Evolutionary conservation across 2,888 invertebrate genomes (phyloP), one percentile per base, ranked within the genome.

Genomic region (Steinernema hermaphroditum): DNA sequence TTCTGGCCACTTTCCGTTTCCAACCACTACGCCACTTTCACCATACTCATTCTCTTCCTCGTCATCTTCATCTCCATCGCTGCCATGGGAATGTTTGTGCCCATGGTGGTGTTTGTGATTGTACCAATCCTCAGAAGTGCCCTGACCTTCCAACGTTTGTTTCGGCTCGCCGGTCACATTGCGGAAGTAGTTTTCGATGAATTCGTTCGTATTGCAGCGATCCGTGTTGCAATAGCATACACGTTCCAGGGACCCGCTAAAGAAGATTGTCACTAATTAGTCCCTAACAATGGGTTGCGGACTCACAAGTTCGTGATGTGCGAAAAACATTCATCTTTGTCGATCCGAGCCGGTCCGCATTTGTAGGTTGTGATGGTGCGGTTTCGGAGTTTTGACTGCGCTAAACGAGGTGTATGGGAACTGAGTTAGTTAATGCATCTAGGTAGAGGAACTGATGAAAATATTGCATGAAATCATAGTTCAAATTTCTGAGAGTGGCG

Each of bases 241-340:
- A 22, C 50, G 50, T 22, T 50, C 50, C 24, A 22, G 50, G 50
- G 50, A 50, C 12, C 50, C 50, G 50, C 50, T 50, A 24, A 50
- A 50, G 19, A 4, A 14, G 19, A 19, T 4, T 14, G 19, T 8
- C 2, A 14, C 6, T 2, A 14, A 46, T 46, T 46, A 46, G 19
- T 8, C 41, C n/a, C n/a, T 46, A 46, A 46, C 19, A 37, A 37
- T 50, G 12, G 24, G 24, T 16, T 12, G 2, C 22, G 12, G 22
- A 62, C 62, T 62, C 4, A 62, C 62, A 62, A 62, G 62, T 62
- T 62, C 4, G 62, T 62, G 12, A 19, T 34, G 62, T 62, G 32
- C 12, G 62, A 32, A 32, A 32, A 62, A 27, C 62, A 62, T 14
- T 62, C 32, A 32, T 32, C 62, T n/a, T 62, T 62, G 62, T 8